Percentiles rank a stretch among this genome's conserved stretches.
phyloP scores from a whole-genome alignment of 2,888 invertebrate species.

The Dione vanillae region DNA sequence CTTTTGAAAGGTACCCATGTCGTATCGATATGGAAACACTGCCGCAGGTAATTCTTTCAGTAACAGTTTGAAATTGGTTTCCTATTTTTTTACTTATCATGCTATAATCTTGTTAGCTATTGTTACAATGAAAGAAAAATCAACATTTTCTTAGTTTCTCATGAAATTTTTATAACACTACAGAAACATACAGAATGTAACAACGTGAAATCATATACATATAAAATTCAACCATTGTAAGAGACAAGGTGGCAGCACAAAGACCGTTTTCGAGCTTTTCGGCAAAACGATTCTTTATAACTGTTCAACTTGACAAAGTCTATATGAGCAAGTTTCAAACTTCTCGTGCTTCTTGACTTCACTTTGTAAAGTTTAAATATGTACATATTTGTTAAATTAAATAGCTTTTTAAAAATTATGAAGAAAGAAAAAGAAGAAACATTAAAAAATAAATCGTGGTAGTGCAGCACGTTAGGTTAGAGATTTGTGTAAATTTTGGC shows the following conservation, averaged over 20 bases:
- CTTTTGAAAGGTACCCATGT: too few relatives aligned
- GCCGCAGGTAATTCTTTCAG: too few relatives aligned
- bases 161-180: neutral
- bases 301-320: slow-evolving; percentile 10
- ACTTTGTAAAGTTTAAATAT: neutral
- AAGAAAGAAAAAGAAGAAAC: too few relatives aligned
- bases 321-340: neutral
- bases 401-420: neutral
- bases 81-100: neutral
- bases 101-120: too few relatives aligned
- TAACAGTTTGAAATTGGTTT: neutral
- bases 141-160: neutral
- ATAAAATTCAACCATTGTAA: slow-evolving; percentile 19
- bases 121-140: neutral
- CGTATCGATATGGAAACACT: too few relatives aligned
- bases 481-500: too few relatives aligned
- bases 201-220: slow-evolving; percentile 1
- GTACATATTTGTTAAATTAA: neutral
- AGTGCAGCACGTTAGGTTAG: too few relatives aligned
- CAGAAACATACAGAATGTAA: neutral
- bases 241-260: slow-evolving; percentile 19
- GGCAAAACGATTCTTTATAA: neutral
- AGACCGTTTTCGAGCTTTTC: slow-evolving; percentile 14
- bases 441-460: too few relatives aligned
- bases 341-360: neutral